Evolutionary conservation across 2,888 invertebrate genomes (phyloP).

Genomic region (Falcaria lacertinaria): DNA sequence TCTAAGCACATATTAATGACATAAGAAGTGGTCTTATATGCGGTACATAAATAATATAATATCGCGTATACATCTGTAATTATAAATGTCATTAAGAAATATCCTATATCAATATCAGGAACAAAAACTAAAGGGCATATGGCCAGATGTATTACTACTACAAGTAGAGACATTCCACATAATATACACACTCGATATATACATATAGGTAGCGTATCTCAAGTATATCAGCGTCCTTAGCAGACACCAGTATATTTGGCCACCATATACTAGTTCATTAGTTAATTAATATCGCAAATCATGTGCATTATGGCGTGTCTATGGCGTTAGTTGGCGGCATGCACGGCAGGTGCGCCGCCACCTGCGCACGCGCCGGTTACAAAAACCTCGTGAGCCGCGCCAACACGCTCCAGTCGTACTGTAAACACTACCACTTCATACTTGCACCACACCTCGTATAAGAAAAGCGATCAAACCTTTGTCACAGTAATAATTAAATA

Average conservation of each 20-base stretch:
- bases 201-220: conserved; percentile 6
- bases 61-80: too few species aligned
- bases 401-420: conserved; percentile 3
- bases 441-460: conserved; percentile 31
- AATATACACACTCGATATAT: too few species aligned
- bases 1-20: too few species aligned
- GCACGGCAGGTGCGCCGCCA: conserved; percentile 75
- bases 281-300: conserved; percentile 31
- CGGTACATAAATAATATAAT: too few species aligned
- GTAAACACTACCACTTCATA: conserved; percentile 30
- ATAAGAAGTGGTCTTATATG: too few species aligned
- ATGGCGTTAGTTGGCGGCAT: conserved; percentile 45
- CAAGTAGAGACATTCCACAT: too few species aligned
- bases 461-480: conserved; percentile 59
- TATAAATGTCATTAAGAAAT: too few species aligned
- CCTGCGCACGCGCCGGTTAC: conserved; percentile 75
- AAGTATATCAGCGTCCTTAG: conserved; percentile 11
- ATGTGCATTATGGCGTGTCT: conserved; percentile 59
- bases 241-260: not conserved
- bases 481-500: conserved; percentile 32
- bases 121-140: too few species aligned
- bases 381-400: conserved; percentile 54
- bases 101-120: too few species aligned
- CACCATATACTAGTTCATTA: conserved; percentile 10
- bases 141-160: too few species aligned